Percentiles rank a stretch among this genome's conserved stretches.
These are phyloP conservation scores for Platichthys flesus DNA, from an alignment of 2,113 vertebrate genomes.

Conservation along the genomic window DNA sequence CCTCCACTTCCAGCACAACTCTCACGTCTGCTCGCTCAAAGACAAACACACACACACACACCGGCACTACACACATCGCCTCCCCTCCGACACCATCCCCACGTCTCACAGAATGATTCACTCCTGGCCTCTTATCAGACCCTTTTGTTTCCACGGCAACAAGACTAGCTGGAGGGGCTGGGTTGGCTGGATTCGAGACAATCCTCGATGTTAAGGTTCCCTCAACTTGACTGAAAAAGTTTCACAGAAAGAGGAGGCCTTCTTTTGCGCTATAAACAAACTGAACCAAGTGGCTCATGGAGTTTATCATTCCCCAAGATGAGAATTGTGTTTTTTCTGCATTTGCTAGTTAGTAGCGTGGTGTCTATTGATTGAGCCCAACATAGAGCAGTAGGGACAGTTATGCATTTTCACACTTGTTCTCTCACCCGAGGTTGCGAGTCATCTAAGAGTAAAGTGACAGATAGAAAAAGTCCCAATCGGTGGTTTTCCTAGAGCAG, in stretches of 20 bases:
- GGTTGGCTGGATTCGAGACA: slow-evolving; percentile 49
- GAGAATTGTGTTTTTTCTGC: background rate
- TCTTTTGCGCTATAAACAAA: background rate
- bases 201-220: slow-evolving; percentile 48
- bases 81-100: slow-evolving; percentile 40
- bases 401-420: background rate
- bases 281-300: background rate
- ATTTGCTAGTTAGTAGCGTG: background rate
- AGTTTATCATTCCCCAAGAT: background rate
- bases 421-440: background rate
- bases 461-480: slow-evolving; percentile 6
- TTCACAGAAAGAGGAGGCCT: slow-evolving; percentile 4
- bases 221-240: slow-evolving; percentile 25
- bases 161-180: slow-evolving; percentile 51
- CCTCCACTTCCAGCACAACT: slow-evolving; percentile 14
- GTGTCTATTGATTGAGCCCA: background rate
- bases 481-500: background rate
- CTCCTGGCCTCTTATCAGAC: slow-evolving; percentile 59
- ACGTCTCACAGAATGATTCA: slow-evolving; percentile 64
- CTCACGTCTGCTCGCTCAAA: slow-evolving; percentile 11
- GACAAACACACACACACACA: slow-evolving; percentile 11
- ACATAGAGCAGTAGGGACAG: background rate
- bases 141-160: slow-evolving; percentile 79
- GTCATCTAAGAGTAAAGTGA: background rate
- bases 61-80: background rate